Evolutionary conservation across 2,797 vertebrate species (phyloP), one percentile per base, ranked within the genome.

Genomic region (Crocidura indochinensis): DNA sequence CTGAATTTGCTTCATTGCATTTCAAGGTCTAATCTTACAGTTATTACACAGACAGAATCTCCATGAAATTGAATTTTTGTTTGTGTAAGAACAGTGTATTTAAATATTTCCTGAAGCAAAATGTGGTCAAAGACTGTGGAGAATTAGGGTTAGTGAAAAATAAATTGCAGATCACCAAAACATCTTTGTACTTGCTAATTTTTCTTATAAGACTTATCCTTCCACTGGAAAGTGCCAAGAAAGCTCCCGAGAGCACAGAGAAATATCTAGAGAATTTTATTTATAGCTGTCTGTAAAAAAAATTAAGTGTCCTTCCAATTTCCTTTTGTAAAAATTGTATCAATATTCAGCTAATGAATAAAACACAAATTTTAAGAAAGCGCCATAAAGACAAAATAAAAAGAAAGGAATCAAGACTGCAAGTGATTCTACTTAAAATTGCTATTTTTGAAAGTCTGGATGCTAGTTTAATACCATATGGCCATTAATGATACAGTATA

Each of bases 381-480:
- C 62, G 62, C 15, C 22, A 44, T 88, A 77, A 92, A 81, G 79
- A 72, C 20, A 46, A 80, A 87, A 81, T 74, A 78, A 75, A 49
- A 38, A 38, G 38, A 38, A 69, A 49, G 91, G 95, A 95, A 96
- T 56, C 68, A 86, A 95, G 60, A 68, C 68, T 92, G 78, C 71
- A 92, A 87, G 77, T 88, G 78, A 95, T 69, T 92, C 90, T 93
- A 85, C 78, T 92, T 96, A 75, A 92, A 96, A 92, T 27, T 92
- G 64, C 69, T 95, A 72, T 49, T 93, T 78, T 86, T 82, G 46
- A 91, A 92, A 92, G 95, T 94, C 93, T 96, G 88, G 90, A 90
- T 78, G 71, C 79, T 81, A 95, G 91, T 93, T 97, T 95, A 97
- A 96, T 95, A 95, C 84, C 93, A 96, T 92, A 91, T 96, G 93